Evolutionary conservation across 2,113 vertebrate genomes (phyloP), one percentile per base, ranked within the genome.

Genomic region (Sciurus niger): DNA sequence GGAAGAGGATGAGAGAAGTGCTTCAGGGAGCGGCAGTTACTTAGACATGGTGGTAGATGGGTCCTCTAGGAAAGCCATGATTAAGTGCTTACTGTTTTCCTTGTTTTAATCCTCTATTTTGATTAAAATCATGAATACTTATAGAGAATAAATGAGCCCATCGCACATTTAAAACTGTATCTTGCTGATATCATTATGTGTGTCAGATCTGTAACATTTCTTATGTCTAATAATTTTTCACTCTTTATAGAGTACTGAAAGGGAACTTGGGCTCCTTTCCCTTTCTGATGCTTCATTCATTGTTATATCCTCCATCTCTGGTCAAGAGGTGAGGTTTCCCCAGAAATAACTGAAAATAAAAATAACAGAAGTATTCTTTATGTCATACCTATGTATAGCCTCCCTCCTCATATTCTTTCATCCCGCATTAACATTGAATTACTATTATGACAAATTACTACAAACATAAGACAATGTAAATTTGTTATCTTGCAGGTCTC

Each of bases 21-120:
- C 18, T 34, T 82, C 67, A 34, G 80, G 85, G 34, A 55, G 65
- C 88, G 87, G 72, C 67, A n/a, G 55, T 25, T 16, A 20, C 67
- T 46, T 25, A 28, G 83, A 90, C 72, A 68, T 60, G 34, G 22
- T 17, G 58, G 67, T 0, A 9, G 37, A 25, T 60, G 7, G 6
- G 3, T 55, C 60, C 30, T 68, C 43, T 0, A 11, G 11, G 28
- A 6, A 34, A 28, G 24, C 40, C 24, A 43, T 72, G 53, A 92
- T 80, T 72, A 93, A 89, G 63, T 60, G 67, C 72, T 65, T 55
- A 25, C n/a, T 60, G 51, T 68, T 88, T 83, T 68, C 80, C 96
- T 82, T 40, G 77, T 34, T 80, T 96, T 65, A 25, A 12, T 76
- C 53, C 67, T 90, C 77, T 82, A 17, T 85, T 53, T 88, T 92